Percentiles rank a stretch among this genome's conserved stretches.
These are phyloP conservation scores for Cheilosia impressa DNA, from an alignment of 2,888 invertebrate species.

Conservation along the genomic window DNA sequence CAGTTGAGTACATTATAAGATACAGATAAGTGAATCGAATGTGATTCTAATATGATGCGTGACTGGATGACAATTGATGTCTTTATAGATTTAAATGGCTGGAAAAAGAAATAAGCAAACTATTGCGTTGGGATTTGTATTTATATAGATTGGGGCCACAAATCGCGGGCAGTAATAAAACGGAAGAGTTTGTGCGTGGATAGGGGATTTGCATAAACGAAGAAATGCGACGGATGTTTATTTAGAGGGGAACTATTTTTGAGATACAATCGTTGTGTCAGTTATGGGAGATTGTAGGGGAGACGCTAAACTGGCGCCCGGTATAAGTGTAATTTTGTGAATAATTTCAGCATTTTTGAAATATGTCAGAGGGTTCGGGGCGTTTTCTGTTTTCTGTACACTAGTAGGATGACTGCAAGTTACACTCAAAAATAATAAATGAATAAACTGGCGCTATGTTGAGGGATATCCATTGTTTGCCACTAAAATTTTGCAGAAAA, in stretches of 20 bases:
- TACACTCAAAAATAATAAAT: too few species aligned
- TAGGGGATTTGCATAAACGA: too few species aligned
- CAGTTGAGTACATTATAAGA: not conserved
- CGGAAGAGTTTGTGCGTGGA: not conserved
- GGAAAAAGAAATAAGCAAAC: slow-evolving; percentile 20
- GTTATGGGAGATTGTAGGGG: too few species aligned
- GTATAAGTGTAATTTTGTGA: too few species aligned
- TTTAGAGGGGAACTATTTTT: not conserved
- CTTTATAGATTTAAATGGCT: slow-evolving; percentile 50
- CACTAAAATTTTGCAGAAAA: too few species aligned
- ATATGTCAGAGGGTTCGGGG: too few species aligned
- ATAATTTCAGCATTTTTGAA: too few species aligned
- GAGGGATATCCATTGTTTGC: too few species aligned
- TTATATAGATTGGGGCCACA: not conserved
- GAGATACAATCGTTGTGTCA: not conserved
- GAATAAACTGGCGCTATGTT: too few species aligned
- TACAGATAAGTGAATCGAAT: slow-evolving; percentile 10
- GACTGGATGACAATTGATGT: slow-evolving; percentile 40
- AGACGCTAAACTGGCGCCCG: too few species aligned
- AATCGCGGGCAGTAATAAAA: not conserved
- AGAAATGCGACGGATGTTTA: not conserved
- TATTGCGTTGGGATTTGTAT: slow-evolving; percentile 2
- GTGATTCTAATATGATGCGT: slow-evolving; percentile 16
- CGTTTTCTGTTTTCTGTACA: too few species aligned
- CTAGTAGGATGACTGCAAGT: too few species aligned